Base-by-base conservation (phyloP, 2,797 vertebrate species). In the Cottoperca gobio region DNA sequence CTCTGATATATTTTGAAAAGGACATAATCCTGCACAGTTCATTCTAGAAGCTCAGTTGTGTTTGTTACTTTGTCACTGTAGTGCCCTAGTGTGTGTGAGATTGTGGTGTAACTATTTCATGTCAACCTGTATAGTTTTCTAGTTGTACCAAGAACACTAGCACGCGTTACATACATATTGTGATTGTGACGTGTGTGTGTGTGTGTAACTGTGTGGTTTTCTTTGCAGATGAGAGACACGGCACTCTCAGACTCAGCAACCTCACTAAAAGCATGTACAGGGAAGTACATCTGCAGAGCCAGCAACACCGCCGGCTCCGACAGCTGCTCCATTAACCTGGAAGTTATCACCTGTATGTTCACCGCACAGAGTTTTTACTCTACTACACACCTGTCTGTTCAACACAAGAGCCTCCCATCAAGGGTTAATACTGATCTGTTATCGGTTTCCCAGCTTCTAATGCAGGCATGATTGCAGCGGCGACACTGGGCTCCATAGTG, bases 201-300 rank as follows among this genome's bases (percentile, higher is more conserved):
- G 21, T 78, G 45, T 79, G 33, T 81, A 76, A 79, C 49, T 35
- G 5, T 69, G 70, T 59, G 78, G 2, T 79, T 83, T 21, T 78
- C 31, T 59, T 85, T 82, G 43, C 92, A 96, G 95, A 96, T 69
- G 95, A 95, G 88, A 84, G 90, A 72, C 93, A 94, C 46, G 98
- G 98, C 59, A 97, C 95, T 53, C 95, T 99, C 80, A 93, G 84
- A 58, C 92, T 99, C 73, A 97, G 85, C 78, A 99, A 99, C 91
- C 95, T 99, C 79, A 96, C 96, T 28, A 89, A 93, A 67, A 94
- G 94, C 76, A 97, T 97, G 96, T 96, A n/a, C 97, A 0, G 98
- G 98, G 53, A 91, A 96, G 84, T 99, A 99, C 54, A 67, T 96
- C 78, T 99, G 98, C 88, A 84, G 85, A 23, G 96, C 96, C 26